phyloP scores from a whole-genome alignment of 2,797 vertebrate genomes.

The Sebastiscus albofasciatus region DNA sequence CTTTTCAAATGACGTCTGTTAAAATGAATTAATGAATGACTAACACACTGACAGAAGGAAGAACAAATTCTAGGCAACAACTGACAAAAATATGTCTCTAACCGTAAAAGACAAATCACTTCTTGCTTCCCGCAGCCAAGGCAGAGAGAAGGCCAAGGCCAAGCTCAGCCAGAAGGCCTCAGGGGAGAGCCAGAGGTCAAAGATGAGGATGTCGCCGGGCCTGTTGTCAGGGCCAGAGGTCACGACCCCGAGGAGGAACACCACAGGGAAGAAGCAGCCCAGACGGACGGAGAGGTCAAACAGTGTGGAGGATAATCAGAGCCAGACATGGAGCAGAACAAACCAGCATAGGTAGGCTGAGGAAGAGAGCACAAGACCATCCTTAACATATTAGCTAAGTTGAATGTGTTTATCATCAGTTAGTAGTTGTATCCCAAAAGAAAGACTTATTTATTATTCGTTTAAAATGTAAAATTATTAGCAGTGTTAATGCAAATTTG shows the following conservation, averaged over 20 bases:
- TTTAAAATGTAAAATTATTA: background rate
- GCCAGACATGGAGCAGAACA: constrained; percentile 69
- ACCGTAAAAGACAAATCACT: background rate
- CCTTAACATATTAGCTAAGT: background rate
- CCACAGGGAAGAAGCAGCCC: constrained; percentile 93
- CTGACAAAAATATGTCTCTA: background rate
- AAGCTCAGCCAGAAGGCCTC: constrained; percentile 89
- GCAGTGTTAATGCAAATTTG: accelerated
- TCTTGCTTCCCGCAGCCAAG: constrained; percentile 74
- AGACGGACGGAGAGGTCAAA: constrained; percentile 90
- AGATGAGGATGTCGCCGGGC: constrained; percentile 89
- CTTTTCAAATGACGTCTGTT: background rate
- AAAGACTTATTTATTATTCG: background rate
- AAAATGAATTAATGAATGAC: background rate
- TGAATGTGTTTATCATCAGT: background rate
- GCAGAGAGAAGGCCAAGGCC: constrained; percentile 91
- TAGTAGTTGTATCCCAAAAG: background rate
- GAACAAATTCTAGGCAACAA: background rate
- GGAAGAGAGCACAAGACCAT: background rate
- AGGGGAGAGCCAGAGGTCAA: constrained; percentile 88
- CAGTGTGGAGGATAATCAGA: constrained; percentile 88
- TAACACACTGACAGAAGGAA: background rate
- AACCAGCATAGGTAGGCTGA: constrained; percentile 67
- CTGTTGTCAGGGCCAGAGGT: constrained; percentile 83
- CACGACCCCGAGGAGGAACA: constrained; percentile 85